Percentiles rank a stretch among this genome's conserved stretches.
Conservation (phyloP, 2,797 vertebrate species). For the Epinephelus awoara region DNA sequence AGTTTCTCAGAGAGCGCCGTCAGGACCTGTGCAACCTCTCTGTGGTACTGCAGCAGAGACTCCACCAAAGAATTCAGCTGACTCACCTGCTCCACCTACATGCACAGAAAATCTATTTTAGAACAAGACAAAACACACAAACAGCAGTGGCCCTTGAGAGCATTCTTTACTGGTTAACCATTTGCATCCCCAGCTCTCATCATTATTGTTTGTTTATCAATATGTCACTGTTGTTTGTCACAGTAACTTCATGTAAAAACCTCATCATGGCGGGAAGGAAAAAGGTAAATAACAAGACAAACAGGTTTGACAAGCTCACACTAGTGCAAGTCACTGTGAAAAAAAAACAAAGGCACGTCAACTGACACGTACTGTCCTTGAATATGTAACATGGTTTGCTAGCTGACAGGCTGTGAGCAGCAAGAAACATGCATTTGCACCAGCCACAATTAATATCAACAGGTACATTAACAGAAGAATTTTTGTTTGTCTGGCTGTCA, state of each 20-base stretch:
- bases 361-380: slow-evolving; percentile 10
- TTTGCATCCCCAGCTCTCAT: not conserved
- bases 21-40: slow-evolving; percentile 89
- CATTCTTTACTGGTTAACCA: not conserved
- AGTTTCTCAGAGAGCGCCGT: slow-evolving; percentile 77
- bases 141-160: not conserved
- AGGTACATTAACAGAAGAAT: not conserved
- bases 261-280: not conserved
- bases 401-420: slow-evolving; percentile 14
- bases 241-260: not conserved
- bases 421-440: not conserved
- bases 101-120: slow-evolving; percentile 38
- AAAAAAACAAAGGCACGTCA: slow-evolving; percentile 30
- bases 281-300: slow-evolving; percentile 38
- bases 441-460: no score
- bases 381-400: not conserved
- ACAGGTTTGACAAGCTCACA: slow-evolving; percentile 59
- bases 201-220: not conserved
- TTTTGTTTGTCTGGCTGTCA: not conserved
- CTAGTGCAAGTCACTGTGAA: slow-evolving; percentile 33
- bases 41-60: slow-evolving; percentile 95
- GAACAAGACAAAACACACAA: not conserved
- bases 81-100: slow-evolving; percentile 96
- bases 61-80: slow-evolving; percentile 95
- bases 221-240: not conserved